phyloP scores from a whole-genome alignment of 2,113 vertebrate species.

The Chrysochloris asiatica region DNA sequence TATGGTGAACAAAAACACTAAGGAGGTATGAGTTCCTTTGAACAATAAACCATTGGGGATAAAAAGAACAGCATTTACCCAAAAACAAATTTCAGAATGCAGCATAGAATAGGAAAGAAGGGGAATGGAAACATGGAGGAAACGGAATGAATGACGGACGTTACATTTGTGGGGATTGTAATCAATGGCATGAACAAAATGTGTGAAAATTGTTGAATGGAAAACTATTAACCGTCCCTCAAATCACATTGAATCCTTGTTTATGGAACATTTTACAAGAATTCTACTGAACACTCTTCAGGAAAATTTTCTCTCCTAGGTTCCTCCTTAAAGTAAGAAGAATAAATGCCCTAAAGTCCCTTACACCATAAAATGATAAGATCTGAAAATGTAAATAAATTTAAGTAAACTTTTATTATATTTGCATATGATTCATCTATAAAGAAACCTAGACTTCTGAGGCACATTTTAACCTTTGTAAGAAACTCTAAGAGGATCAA shows the following conservation, averaged over 20 bases:
- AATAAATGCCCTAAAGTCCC: slow-evolving; percentile 7
- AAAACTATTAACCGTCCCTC: too few species aligned
- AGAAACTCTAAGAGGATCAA: slow-evolving; percentile 21
- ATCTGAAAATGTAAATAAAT: slow-evolving; percentile 13
- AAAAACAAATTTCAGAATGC: too few species aligned
- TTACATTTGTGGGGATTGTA: too few species aligned
- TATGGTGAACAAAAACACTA: too few species aligned
- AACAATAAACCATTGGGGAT: too few species aligned
- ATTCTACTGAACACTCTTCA: neutral
- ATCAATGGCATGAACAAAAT: too few species aligned
- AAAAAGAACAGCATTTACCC: too few species aligned
- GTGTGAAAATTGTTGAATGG: too few species aligned
- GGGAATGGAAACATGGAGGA: too few species aligned
- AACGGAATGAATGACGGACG: too few species aligned
- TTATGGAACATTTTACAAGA: neutral
- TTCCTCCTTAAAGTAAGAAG: neutral
- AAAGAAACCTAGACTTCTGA: slow-evolving; percentile 9
- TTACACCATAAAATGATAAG: neutral
- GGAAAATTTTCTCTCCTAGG: neutral
- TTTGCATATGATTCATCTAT: neutral
- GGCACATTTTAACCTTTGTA: slow-evolving; percentile 24
- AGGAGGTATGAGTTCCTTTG: too few species aligned
- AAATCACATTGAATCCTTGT: neutral
- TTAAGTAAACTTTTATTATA: slow-evolving; percentile 35
- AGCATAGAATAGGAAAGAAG: too few species aligned